Percentiles rank a stretch among this genome's conserved stretches.
These are phyloP conservation scores for Leucophenga varia DNA, from an alignment of 1,140 invertebrate genomes.

Conservation along the genomic window DNA sequence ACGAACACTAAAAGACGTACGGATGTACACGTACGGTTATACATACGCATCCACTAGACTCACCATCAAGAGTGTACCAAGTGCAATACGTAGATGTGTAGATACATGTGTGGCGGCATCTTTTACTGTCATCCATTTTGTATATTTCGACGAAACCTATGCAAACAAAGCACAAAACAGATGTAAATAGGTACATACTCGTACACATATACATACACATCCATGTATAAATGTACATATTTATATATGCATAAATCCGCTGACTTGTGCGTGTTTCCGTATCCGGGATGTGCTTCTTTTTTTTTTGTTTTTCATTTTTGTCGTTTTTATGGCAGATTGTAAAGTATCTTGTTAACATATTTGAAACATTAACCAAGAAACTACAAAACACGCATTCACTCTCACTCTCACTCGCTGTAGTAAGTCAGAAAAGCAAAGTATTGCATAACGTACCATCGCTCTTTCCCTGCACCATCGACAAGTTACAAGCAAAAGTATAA, in stretches of 20 bases:
- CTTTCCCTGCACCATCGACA: too few species aligned
- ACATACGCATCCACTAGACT: conserved; percentile 16
- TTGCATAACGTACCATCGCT: too few species aligned
- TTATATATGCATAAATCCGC: conserved; percentile 34
- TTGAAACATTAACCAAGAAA: conserved; percentile 38
- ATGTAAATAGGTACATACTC: too few species aligned
- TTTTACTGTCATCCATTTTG: conserved; percentile 29
- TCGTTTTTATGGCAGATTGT: conserved; percentile 43
- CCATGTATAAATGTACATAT: too few species aligned
- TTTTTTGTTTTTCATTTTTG: conserved; percentile 8
- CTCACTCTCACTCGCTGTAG: too few species aligned
- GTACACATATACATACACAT: too few species aligned
- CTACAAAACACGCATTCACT: conserved; percentile 20
- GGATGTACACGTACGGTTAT: neutral
- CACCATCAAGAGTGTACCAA: conserved; percentile 9
- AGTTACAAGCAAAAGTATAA: too few species aligned
- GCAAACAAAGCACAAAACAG: conserved; percentile 21
- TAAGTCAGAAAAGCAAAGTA: too few species aligned
- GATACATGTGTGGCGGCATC: conserved; percentile 12
- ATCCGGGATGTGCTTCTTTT: neutral
- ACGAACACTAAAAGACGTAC: neutral
- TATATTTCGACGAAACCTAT: conserved; percentile 28
- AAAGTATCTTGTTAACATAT: conserved; percentile 47
- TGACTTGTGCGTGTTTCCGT: conserved; percentile 34
- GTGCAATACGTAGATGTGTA: neutral